Base-by-base conservation (phyloP, 2,797 vertebrate species). In the Tenualosa thibaudeaui region DNA sequence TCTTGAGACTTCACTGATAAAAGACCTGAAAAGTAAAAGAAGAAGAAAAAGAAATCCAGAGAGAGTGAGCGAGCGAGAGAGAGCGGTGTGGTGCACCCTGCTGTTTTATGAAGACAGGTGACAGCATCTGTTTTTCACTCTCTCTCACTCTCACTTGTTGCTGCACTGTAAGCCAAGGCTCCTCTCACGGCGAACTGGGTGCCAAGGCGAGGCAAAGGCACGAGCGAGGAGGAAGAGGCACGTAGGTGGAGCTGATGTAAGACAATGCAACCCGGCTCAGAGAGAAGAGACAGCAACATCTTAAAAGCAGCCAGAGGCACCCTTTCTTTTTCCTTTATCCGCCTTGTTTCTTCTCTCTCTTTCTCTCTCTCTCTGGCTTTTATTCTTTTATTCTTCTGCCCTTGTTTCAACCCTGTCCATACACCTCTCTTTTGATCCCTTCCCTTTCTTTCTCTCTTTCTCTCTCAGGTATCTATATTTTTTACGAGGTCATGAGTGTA, bases 211-310 rank as follows among this genome's bases (percentile, higher is more conserved):
- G 2, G 65, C 12, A 13, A 17, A 31, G 65, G 13, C 7, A 17
- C 4, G 26, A 24, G 58, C n/a, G n/a, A 62, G 22, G n/a, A 8
- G 58, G n/a, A 62, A 24, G 58, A 62, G 58, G 22, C 58, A 19
- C 19, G 58, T 62, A 24, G 58, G 58, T 62, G 58, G 58, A 71
- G 65, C 71, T 78, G 71, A 78, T 78, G 71, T 78, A 78, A 78
- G 71, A 19, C 17, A 13, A 8, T 46, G 71, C 71, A 78, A 78
- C 71, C 0, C 15, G 71, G 40, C 71, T 46, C 71, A 19, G 40
- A 40, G 71, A 46, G 6, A 78, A 46, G 1, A 12, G 19, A 78
- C 40, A 40, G 71, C 71, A 78, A 4, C 71, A 7, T 46, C 71
- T 78, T 22, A 78, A 78, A 46, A 78, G 71, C 71, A 22, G 17